Base-by-base conservation (phyloP, 2,888 invertebrate species). In the Hemaris fuciformis region DNA sequence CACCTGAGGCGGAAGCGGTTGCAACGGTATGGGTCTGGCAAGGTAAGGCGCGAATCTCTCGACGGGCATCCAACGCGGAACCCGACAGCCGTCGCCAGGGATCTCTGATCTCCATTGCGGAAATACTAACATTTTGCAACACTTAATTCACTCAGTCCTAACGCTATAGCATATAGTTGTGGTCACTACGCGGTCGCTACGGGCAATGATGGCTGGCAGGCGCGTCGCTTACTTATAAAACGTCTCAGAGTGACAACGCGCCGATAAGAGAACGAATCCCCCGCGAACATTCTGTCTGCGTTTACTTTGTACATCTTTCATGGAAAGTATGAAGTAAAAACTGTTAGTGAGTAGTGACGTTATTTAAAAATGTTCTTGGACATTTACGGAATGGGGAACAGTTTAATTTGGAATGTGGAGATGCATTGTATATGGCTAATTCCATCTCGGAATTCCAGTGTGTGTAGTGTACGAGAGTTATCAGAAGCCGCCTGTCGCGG, bases 401-500 rank as follows among this genome's bases (percentile, higher is more conserved):
- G 15, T 48, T 48, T 27, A 53, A n/a, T 38, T n/a, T 38, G n/a
- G 38, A n/a, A 38, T 38, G 5, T 18, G 2, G 8, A 31, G 53
- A 4, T n/a, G n/a, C n/a, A n/a, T n/a, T n/a, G n/a, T 31, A 7
- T 53, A 13, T 7, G 27, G 27, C 27, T 53, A 18, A 10, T 53
- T 53, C 53, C 10, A 53, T 8, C 31, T 66, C 60, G 60, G 42
- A 64, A 68, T 62, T 69, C 62, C 63, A 67, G 68, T 66, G 67
- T 69, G 71, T 76, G 69, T 74, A 69, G 72, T 69, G 71, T 71
- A 67, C 72, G 69, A 73, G 75, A 76, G 84, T 90, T 91, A 91
- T 91, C 91, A 79, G 77, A 65, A 91, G 89, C 92, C 85, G 91
- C 90, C 82, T 83, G 86, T 76, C 80, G 87, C 91, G 89, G 91